Evolutionary conservation across 2,113 vertebrate species (phyloP).

Genomic region (Isurus oxyrinchus): DNA sequence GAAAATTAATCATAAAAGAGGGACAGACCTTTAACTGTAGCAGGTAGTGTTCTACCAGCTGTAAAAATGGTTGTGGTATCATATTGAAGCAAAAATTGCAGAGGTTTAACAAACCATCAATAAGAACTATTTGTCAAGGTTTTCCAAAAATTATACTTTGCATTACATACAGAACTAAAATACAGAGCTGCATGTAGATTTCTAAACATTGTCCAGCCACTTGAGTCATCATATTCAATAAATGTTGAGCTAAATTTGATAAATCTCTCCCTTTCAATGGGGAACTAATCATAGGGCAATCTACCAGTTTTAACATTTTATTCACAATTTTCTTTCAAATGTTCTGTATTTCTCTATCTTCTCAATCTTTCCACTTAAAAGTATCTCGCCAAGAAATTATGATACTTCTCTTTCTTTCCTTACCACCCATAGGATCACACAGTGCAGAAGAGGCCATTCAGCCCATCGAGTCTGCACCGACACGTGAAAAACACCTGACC

Average conservation of each 20-base stretch:
- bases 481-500: too few species aligned
- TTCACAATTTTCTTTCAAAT: not conserved
- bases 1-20: not conserved
- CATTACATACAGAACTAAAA: not conserved
- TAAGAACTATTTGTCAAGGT: not conserved
- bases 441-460: too few species aligned
- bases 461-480: too few species aligned
- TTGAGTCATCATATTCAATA: not conserved
- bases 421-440: not conserved
- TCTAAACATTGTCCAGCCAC: not conserved
- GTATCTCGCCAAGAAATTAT: too few species aligned
- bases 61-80: not conserved
- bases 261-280: not conserved
- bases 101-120: not conserved
- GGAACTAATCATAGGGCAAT: not conserved
- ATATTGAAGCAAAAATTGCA: not conserved
- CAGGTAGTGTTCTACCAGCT: not conserved
- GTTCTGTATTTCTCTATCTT: not conserved
- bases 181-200: not conserved
- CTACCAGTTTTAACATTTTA: not conserved
- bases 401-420: too few species aligned
- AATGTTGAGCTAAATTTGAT: not conserved
- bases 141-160: not conserved
- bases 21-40: not conserved
- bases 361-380: not conserved